Evolutionary conservation across 2,113 vertebrate genomes (phyloP).

Genomic region (Hydrolagus affinis): DNA sequence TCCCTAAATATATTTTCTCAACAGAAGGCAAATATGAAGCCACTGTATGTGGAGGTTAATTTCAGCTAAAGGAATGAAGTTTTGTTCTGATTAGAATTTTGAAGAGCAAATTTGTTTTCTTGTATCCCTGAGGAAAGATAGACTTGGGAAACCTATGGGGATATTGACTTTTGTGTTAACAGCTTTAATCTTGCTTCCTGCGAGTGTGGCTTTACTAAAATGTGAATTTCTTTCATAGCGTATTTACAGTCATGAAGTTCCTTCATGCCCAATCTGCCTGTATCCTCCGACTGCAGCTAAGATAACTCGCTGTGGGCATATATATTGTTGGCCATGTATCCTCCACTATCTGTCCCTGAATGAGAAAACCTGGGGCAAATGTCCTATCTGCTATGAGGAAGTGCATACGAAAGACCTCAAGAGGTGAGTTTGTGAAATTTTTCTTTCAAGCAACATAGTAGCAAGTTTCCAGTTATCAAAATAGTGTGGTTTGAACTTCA

Average conservation of each 20-base stretch:
- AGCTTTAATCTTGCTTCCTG: background rate
- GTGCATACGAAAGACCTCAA: conserved; percentile 85
- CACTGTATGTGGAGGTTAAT: too few species aligned
- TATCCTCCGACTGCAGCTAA: conserved; percentile 88
- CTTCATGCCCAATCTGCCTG: conserved; percentile 94
- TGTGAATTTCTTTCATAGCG: conserved; percentile 55
- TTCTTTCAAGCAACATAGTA: background rate
- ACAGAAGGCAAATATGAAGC: too few species aligned
- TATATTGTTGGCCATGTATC: conserved; percentile 97
- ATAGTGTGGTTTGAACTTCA: background rate
- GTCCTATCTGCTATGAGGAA: conserved; percentile 91
- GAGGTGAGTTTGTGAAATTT: conserved; percentile 58
- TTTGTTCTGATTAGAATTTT: too few species aligned
- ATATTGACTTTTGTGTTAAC: background rate
- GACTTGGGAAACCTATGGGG: background rate
- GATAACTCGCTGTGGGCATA: conserved; percentile 94
- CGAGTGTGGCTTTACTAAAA: background rate
- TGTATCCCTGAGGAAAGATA: too few species aligned
- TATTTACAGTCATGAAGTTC: conserved; percentile 95
- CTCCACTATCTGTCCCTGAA: conserved; percentile 90
- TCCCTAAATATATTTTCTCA: too few species aligned
- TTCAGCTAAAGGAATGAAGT: too few species aligned
- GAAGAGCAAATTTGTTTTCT: too few species aligned
- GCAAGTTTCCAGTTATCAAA: background rate
- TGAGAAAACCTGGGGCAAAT: conserved; percentile 92